phyloP scores from a whole-genome alignment of 2,113 vertebrate species.

The Microcebus ravelobensis region DNA sequence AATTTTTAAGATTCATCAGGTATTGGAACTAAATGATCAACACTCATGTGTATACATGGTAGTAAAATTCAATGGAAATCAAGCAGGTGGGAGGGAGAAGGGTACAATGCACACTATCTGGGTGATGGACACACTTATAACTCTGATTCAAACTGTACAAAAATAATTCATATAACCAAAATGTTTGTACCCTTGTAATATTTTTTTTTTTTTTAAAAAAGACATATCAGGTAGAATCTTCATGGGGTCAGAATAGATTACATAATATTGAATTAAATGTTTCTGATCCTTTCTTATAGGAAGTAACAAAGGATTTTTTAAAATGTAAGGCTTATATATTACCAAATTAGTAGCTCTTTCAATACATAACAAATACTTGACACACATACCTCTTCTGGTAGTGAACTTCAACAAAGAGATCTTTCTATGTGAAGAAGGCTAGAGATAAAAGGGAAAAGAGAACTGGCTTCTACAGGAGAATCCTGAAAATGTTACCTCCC shows the following conservation, averaged over 20 bases:
- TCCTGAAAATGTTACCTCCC: conserved; percentile 47
- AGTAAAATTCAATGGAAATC: too few relatives aligned
- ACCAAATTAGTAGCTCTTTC: conserved; percentile 11
- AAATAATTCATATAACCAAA: too few relatives aligned
- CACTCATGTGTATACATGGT: too few relatives aligned
- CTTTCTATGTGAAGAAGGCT: conserved; percentile 21
- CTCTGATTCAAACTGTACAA: too few relatives aligned
- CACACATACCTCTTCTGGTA: not conserved
- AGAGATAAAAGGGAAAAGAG: conserved; percentile 40
- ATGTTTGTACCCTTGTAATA: too few relatives aligned
- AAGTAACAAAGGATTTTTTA: conserved; percentile 10
- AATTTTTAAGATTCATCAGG: conserved; percentile 35
- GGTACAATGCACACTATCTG: too few relatives aligned
- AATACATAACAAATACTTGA: conserved; percentile 26
- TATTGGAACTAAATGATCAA: not conserved
- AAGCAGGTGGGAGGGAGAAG: too few relatives aligned
- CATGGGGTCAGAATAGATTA: not conserved
- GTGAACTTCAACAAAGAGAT: conserved; percentile 48
- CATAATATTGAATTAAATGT: conserved; percentile 8
- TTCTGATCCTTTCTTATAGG: conserved; percentile 15
- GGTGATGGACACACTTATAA: too few relatives aligned
- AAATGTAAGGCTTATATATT: not conserved
- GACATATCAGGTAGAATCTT: conserved; percentile 3
- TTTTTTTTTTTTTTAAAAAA: not conserved
- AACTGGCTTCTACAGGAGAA: conserved; percentile 23